These are phyloP conservation scores for Apocheima hispidaria DNA, from an alignment of 2,888 invertebrate species.

Conservation along the genomic window DNA sequence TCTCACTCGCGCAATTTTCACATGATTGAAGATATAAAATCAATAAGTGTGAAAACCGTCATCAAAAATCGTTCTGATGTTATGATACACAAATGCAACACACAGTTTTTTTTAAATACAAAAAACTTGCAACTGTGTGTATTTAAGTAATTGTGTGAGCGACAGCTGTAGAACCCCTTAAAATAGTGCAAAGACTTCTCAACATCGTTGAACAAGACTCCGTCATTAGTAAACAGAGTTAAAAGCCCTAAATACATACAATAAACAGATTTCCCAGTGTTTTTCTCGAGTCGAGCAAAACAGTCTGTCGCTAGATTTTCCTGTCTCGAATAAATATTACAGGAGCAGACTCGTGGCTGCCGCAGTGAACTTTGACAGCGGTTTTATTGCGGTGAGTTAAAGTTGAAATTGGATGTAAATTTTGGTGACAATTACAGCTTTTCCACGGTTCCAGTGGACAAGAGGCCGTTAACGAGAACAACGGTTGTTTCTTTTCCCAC, in stretches of 20 bases:
- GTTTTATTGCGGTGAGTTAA: constrained; percentile 39
- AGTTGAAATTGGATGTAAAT: constrained; percentile 50
- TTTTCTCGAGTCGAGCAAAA: constrained; percentile 53
- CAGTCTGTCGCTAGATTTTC: constrained; percentile 53
- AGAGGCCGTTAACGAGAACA: constrained; percentile 72
- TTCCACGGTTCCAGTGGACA: constrained; percentile 59
- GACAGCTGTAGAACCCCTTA: not conserved
- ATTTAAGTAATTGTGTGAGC: too few relatives aligned
- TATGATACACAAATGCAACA: too few relatives aligned
- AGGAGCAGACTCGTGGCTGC: constrained; percentile 35
- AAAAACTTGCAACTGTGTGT: too few relatives aligned
- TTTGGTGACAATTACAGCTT: constrained; percentile 56
- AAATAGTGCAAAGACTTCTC: not conserved
- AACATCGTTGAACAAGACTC: constrained; percentile 15
- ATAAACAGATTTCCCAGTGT: constrained; percentile 51
- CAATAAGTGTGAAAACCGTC: too few relatives aligned
- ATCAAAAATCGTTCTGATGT: too few relatives aligned
- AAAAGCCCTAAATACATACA: constrained; percentile 55
- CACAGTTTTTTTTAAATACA: too few relatives aligned
- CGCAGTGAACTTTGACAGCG: constrained; percentile 30
- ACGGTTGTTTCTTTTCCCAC: constrained; percentile 79
- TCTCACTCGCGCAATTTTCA: too few relatives aligned
- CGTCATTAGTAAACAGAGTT: constrained; percentile 28
- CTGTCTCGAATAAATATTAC: constrained; percentile 56
- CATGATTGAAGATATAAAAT: too few relatives aligned